These are phyloP conservation scores for Halocaridina rubra DNA, from an alignment of 2,888 invertebrate genomes.

Conservation along the genomic window DNA sequence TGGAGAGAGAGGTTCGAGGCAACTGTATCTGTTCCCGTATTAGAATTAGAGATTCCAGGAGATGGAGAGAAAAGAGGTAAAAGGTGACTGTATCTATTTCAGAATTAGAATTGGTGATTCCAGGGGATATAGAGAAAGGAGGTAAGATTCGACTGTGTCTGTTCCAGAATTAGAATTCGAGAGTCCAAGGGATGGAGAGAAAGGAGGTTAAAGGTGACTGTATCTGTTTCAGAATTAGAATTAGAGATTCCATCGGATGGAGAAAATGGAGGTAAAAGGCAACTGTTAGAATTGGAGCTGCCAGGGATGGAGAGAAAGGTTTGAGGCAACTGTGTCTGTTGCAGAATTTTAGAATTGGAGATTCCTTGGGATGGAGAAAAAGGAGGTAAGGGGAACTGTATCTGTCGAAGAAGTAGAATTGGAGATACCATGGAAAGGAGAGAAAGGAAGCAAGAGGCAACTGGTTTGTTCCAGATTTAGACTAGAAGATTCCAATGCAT, in stretches of 20 bases:
- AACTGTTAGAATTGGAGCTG: constrained; percentile 93
- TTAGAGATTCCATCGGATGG: constrained; percentile 90
- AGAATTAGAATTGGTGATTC: no score
- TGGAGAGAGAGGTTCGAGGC: no score
- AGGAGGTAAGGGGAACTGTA: no score
- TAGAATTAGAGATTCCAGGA: no score
- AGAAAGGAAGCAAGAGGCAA: constrained; percentile 89
- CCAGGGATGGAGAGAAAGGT: constrained; percentile 90
- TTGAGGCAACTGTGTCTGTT: constrained; percentile 78
- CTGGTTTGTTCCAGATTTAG: no score
- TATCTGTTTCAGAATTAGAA: constrained; percentile 87
- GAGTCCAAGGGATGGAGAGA: constrained; percentile 86
- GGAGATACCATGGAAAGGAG: constrained; percentile 87
- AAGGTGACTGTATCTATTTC: no score
- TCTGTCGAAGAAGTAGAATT: constrained; percentile 89
- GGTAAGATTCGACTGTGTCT: constrained; percentile 77
- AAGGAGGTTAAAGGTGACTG: constrained; percentile 83
- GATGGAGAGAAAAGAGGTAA: no score
- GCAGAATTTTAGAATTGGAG: constrained; percentile 92
- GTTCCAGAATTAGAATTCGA: constrained; percentile 93
- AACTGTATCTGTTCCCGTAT: no score
- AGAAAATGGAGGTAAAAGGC: constrained; percentile 90
- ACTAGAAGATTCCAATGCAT: no score
- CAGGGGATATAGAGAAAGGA: no score
- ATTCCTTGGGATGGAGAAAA: constrained; percentile 88